Conservation (phyloP, 2,888 invertebrate species). For the Scaptomyza tumidula region DNA sequence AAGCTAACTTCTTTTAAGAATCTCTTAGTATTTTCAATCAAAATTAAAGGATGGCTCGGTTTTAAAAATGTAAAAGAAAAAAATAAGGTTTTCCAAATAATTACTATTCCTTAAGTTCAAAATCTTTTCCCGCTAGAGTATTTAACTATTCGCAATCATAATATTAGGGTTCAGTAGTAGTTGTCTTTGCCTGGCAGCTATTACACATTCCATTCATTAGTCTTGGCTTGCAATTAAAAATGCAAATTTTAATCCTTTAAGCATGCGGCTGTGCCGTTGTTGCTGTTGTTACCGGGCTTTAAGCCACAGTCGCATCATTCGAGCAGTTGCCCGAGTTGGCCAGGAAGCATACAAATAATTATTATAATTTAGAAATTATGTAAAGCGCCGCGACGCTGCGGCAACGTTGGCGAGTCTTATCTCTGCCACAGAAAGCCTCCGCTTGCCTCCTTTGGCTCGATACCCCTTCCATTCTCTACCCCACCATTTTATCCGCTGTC, state of each 20-base stretch:
- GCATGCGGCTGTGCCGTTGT: constrained; percentile 29
- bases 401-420: constrained; percentile 68
- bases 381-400: constrained; percentile 74
- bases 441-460: constrained; percentile 1
- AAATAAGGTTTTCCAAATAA: not conserved
- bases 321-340: constrained; percentile 33
- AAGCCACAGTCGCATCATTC: constrained; percentile 32
- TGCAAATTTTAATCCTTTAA: constrained; percentile 79
- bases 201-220: constrained; percentile 50
- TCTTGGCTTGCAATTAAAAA: constrained; percentile 72
- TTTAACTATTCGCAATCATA: not conserved
- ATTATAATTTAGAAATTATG: constrained; percentile 82
- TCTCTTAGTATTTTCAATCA: too few species aligned
- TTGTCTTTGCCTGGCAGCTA: constrained; percentile 16
- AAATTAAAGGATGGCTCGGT: not conserved
- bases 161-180: not conserved
- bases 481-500: constrained; percentile 50
- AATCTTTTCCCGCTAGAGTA: not conserved
- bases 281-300: constrained; percentile 21
- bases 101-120: not conserved
- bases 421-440: constrained; percentile 35
- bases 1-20: too few species aligned
- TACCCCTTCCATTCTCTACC: not conserved
- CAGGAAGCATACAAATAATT: constrained; percentile 81
- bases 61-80: not conserved